These are phyloP conservation scores for Gymnocheta viridis DNA, from an alignment of 2,888 invertebrate genomes.

Conservation along the genomic window DNA sequence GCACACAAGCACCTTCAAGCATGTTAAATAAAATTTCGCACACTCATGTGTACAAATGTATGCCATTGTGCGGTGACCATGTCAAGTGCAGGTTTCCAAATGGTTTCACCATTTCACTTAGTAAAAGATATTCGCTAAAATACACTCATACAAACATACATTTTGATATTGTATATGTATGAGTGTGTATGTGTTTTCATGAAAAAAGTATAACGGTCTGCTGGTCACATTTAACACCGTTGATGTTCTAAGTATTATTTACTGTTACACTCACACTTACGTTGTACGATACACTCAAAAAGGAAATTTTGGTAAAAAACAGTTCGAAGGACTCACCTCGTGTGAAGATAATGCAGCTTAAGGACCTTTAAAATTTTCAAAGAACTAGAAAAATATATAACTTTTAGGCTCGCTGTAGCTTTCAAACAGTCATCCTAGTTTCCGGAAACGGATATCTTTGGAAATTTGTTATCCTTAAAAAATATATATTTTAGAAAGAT, in stretches of 20 bases:
- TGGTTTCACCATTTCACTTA: slow-evolving; percentile 44
- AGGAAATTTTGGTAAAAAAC: neutral
- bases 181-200: neutral
- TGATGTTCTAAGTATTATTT: slow-evolving; percentile 31
- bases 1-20: neutral
- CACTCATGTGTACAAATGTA: slow-evolving; percentile 1
- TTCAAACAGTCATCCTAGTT: too few species aligned
- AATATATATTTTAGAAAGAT: too few species aligned
- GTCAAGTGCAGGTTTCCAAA: slow-evolving; percentile 65
- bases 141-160: neutral
- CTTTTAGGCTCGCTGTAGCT: too few species aligned
- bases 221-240: slow-evolving; percentile 54
- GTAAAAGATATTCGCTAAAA: slow-evolving; percentile 22
- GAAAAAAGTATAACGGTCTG: slow-evolving; percentile 47
- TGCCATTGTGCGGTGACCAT: slow-evolving; percentile 56
- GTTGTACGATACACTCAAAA: neutral
- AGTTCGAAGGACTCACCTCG: too few species aligned
- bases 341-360: too few species aligned
- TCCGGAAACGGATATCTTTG: too few species aligned
- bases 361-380: too few species aligned
- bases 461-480: too few species aligned
- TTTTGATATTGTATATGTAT: neutral
- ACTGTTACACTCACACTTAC: slow-evolving; percentile 18
- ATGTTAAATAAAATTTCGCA: neutral
- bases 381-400: too few species aligned